Conservation (phyloP, 1,140 invertebrate genomes). For the Drosophila funebris region DNA sequence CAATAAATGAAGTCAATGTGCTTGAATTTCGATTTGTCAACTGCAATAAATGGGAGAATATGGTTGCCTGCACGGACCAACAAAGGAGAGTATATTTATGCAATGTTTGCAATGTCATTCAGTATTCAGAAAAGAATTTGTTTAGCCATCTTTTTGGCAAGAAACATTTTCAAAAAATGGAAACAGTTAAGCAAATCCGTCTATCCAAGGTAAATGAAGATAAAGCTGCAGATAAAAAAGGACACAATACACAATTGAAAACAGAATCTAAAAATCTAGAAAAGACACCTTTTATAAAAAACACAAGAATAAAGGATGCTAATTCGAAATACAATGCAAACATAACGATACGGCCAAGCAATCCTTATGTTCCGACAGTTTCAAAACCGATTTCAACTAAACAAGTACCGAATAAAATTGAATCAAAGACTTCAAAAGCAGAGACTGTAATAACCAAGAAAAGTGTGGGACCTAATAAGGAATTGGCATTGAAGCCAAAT, state of each 20-base stretch:
- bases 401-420: not conserved
- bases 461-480: not conserved
- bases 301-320: not conserved
- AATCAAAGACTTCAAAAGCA: not conserved
- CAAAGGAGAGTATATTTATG: constrained; percentile 44
- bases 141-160: constrained; percentile 62
- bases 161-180: constrained; percentile 54
- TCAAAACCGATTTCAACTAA: not conserved
- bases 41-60: constrained; percentile 37
- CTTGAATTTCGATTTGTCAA: constrained; percentile 32
- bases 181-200: not conserved
- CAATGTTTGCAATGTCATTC: constrained; percentile 52
- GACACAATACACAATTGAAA: not conserved
- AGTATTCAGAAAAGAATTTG: constrained; percentile 62
- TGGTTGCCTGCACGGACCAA: constrained; percentile 26
- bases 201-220: not conserved
- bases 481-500: not conserved
- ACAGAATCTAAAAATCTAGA: not conserved
- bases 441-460: not conserved
- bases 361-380: not conserved
- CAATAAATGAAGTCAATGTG: constrained; percentile 43
- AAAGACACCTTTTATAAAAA: not conserved
- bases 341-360: not conserved
- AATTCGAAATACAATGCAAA: not conserved
- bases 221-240: not conserved